Evolutionary conservation across 2,888 invertebrate genomes (phyloP).

Genomic region (Crioceris asparagi): DNA sequence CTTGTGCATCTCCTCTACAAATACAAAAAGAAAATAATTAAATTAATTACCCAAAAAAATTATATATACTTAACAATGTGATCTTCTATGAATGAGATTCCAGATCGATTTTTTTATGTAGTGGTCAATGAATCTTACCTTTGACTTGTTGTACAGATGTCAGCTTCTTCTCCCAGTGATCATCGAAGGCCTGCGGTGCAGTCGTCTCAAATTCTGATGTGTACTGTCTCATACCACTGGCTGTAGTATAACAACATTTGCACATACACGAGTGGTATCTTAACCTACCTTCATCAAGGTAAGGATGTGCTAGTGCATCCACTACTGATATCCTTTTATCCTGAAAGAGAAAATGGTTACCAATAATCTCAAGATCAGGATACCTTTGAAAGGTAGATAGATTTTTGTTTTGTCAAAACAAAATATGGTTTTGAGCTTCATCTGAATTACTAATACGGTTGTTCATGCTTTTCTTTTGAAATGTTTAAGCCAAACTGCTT

Average conservation of each 20-base stretch:
- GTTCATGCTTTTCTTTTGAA: too few species aligned
- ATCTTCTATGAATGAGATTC: neutral
- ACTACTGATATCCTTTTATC: constrained; percentile 90
- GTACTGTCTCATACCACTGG: constrained; percentile 73
- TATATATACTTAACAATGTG: too few species aligned
- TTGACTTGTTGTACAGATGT: constrained; percentile 88
- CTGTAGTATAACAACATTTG: constrained; percentile 86
- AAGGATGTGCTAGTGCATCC: constrained; percentile 93
- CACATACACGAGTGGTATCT: constrained; percentile 99
- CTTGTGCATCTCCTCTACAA: constrained; percentile 97
- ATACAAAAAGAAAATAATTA: constrained; percentile 13
- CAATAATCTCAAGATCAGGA: neutral
- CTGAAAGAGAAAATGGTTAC: constrained; percentile 37
- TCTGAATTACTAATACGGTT: too few species aligned
- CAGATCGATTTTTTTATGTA: neutral
- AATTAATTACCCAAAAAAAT: too few species aligned
- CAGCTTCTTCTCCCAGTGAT: constrained; percentile 93
- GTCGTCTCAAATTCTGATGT: constrained; percentile 85
- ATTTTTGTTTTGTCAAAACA: too few species aligned
- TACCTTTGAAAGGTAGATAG: neutral
- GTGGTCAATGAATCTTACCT: constrained; percentile 47
- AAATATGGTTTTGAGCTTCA: neutral
- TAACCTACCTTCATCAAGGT: constrained; percentile 93
- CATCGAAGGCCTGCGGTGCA: constrained; percentile 85
- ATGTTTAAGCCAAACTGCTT: too few species aligned